Evolutionary conservation across 2,888 invertebrate genomes (phyloP).

Genomic region (Acanthosoma haemorrhoidale): DNA sequence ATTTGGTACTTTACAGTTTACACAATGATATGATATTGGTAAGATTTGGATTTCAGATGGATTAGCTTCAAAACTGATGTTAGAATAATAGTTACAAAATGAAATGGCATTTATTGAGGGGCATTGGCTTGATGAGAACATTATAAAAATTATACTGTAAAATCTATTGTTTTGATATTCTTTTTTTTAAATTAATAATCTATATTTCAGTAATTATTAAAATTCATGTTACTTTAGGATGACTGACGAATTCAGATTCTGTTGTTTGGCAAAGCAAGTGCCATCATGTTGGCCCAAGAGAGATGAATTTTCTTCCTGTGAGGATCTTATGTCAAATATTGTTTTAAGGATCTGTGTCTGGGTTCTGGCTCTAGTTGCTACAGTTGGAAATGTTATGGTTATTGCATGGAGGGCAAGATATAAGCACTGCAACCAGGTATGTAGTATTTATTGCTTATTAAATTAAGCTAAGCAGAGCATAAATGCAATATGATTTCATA

Average conservation of each 20-base stretch:
- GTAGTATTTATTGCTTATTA: background rate
- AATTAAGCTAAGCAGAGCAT: background rate
- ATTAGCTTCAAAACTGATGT: background rate
- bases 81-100: background rate
- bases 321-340: constrained; percentile 47
- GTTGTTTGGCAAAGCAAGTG: constrained; percentile 42
- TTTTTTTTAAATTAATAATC: no score
- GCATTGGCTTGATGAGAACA: no score
- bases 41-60: no score
- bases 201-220: no score
- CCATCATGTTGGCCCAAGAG: constrained; percentile 44
- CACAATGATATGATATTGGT: no score
- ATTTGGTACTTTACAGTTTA: no score
- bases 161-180: no score
- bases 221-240: constrained; percentile 41
- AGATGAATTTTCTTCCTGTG: constrained; percentile 48
- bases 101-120: background rate
- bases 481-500: background rate
- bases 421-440: constrained; percentile 47
- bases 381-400: constrained; percentile 46
- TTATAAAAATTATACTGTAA: no score
- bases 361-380: constrained; percentile 46
- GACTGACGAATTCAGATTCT: constrained; percentile 45
- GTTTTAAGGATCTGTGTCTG: constrained; percentile 47
- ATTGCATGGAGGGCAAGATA: constrained; percentile 47